Evolutionary conservation across 2,113 vertebrate species (phyloP).

Genomic region (Trichomycterus rosablanca): DNA sequence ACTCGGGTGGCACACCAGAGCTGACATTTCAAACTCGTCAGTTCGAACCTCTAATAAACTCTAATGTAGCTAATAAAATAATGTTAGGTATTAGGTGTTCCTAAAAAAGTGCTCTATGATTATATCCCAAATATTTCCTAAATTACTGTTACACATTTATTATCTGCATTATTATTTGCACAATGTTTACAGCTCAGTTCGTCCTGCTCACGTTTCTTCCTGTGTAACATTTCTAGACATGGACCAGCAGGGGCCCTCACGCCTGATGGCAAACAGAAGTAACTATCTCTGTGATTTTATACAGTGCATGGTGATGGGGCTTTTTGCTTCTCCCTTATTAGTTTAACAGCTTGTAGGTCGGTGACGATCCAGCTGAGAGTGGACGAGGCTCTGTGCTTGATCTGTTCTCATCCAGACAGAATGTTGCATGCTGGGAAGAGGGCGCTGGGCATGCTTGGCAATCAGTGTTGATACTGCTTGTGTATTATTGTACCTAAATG

Average conservation of each 20-base stretch:
- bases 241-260: slow-evolving; percentile 74
- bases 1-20: no score
- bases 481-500: slow-evolving; percentile 13
- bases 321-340: slow-evolving; percentile 57
- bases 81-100: no score
- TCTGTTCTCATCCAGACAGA: slow-evolving; percentile 32
- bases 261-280: slow-evolving; percentile 86
- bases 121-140: no score
- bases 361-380: slow-evolving; percentile 27
- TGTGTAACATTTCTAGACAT: slow-evolving; percentile 70
- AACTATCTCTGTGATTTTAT: slow-evolving; percentile 73
- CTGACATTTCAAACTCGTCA: no score
- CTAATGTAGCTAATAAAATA: no score
- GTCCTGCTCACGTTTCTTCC: slow-evolving; percentile 62
- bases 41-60: no score
- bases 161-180: no score
- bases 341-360: slow-evolving; percentile 32
- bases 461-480: slow-evolving; percentile 10
- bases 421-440: slow-evolving; percentile 61
- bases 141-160: not conserved
- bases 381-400: slow-evolving; percentile 25
- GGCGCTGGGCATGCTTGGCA: slow-evolving; percentile 39
- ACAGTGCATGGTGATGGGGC: slow-evolving; percentile 83
- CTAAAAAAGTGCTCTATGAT: no score
- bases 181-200: slow-evolving; percentile 7